Base-by-base conservation (phyloP, 2,113 vertebrate genomes). In the Sisor rabdophorus region DNA sequence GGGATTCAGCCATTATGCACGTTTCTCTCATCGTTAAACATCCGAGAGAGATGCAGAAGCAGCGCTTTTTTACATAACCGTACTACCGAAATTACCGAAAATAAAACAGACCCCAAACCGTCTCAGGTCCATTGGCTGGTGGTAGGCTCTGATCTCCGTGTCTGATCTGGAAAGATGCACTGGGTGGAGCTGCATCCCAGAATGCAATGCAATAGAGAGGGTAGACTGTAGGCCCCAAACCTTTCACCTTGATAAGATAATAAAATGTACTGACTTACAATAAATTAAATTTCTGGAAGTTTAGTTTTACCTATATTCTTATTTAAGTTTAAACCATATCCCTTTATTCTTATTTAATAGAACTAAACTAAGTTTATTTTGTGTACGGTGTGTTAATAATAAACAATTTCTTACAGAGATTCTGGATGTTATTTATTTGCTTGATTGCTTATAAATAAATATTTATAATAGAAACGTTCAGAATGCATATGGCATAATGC, bases 111-210 rank as follows among this genome's bases (percentile, higher is more conserved):
- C 28, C 1, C 9, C 28, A 5, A 20, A 44, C 40, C 32, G 3
- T 7, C 7, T 36, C 7, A 4, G 7, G 15, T 16, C 8, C 28
- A n/a, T 19, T 11, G 0, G 19, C 30, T 69, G 16, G 32, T 63
- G 20, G 5, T 32, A 30, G 36, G 36, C 8, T 2, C 32, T 60
- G 71, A 48, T 40, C 48, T 32, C 26, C 4, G 58, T 52, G 58
- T 69, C 16, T 52, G 16, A 68, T 5, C 32, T 74, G n/a, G n/a
- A 59, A 60, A 52, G 72, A 61, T 22, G 60, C 20, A 19, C 52
- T 71, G 80, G 80, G 80, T 81, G 80, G 80, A 55, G 70, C 68
- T 65, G 36, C 71, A 74, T 81, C 80, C 80, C 80, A 63, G 55
- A 59, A 76, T 73, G 76, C 36, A 77, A 55, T 58, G 61, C 75